Base-by-base conservation (phyloP, 2,888 invertebrate genomes). In the Nephrotoma appendiculata region DNA sequence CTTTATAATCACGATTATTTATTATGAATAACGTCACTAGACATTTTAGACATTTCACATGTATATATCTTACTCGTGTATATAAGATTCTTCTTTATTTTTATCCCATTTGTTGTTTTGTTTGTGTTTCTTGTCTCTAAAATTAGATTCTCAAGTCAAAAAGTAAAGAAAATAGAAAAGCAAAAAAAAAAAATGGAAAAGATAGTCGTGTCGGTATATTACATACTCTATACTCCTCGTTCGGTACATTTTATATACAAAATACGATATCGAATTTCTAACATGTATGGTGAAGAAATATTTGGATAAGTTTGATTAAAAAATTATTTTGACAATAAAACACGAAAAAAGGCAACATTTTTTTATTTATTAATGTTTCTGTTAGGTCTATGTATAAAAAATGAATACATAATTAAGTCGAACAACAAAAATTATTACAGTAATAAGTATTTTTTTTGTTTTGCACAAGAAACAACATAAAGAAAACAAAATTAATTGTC, bases 141-240 rank as follows among this genome's bases (percentile, higher is more conserved):
- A 84, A 84, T 84, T 84, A 84, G 84, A 84, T 84, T 84, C 84
- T 84, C 84, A 84, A 84, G 71, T 71, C 71, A 71, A 71, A 71
- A 71, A 71, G 71, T n/a, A 71, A 71, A 9, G 71, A 71, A 71
- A 31, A 71, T 71, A 71, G 71, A 71, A 71, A 71, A 31, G 31
- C 31, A 31, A 5, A 71, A 71, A 71, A 52, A 15, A 52, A 52
- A n/a, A 15, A 6, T 57, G 6, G 15, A 57, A 57, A 57, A n/a
- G 52, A 71, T 31, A 71, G 71, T 71, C 71, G 71, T 71, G 71
- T 31, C 52, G 52, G 52, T 15, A 15, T 52, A 52, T 15, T 52
- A 31, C 71, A 31, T 44, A 11, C 31, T 71, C 1, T 19, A 71
- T 71, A 31, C 71, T 71, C 31, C 31, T 71, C 31, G 71, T 31